Conservation (phyloP, 2,113 vertebrate species). For the Triplophysa siluroides region DNA sequence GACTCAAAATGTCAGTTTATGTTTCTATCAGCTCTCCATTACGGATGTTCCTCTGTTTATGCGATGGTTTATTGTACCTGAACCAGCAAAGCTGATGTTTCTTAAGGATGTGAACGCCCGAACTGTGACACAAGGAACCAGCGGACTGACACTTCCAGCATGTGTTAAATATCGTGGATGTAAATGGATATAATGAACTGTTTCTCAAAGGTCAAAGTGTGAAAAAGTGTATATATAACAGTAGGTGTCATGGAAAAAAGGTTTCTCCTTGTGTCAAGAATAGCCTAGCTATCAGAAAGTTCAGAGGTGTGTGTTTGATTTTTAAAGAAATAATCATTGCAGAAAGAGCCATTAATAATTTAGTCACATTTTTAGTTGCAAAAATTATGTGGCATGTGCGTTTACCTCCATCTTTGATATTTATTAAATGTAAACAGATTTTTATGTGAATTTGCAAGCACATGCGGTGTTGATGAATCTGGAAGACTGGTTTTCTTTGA, state of each 20-base stretch:
- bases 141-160: neutral
- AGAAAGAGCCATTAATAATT: too few relatives aligned
- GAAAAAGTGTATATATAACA: constrained; percentile 4
- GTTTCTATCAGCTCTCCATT: constrained; percentile 25
- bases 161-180: constrained; percentile 24
- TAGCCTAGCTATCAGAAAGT: neutral
- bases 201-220: constrained; percentile 36
- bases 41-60: constrained; percentile 4
- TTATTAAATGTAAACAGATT: too few relatives aligned
- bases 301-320: neutral
- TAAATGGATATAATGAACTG: constrained; percentile 35
- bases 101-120: neutral
- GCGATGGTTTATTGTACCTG: neutral
- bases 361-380: too few relatives aligned
- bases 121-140: neutral
- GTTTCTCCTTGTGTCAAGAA: neutral
- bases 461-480: too few relatives aligned
- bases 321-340: neutral
- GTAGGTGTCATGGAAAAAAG: neutral
- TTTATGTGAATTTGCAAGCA: too few relatives aligned
- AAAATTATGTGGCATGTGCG: too few relatives aligned
- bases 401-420: too few relatives aligned
- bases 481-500: too few relatives aligned
- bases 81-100: neutral
- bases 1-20: constrained; percentile 24